Percentiles rank a stretch among this genome's conserved stretches.
Conservation (phyloP, 2,888 invertebrate genomes). For the Drosophila rellima region DNA sequence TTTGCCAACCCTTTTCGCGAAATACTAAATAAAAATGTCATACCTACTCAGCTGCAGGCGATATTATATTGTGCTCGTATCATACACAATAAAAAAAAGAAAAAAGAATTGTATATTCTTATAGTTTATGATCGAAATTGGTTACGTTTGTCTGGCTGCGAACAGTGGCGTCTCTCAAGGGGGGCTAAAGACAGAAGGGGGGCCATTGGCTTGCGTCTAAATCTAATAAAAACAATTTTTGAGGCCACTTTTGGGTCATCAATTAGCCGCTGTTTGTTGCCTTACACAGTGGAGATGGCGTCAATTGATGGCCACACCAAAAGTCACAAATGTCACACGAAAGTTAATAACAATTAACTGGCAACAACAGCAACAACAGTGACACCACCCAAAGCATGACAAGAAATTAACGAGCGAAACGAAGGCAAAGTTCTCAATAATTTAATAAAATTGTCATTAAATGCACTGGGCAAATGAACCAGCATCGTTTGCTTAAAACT, state of each 20-base stretch:
- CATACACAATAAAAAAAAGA: slow-evolving; percentile 36
- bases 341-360: slow-evolving; percentile 81
- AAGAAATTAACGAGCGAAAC: slow-evolving; percentile 48
- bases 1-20: slow-evolving; percentile 51
- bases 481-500: not conserved
- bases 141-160: slow-evolving; percentile 24
- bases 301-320: slow-evolving; percentile 75
- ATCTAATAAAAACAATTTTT: slow-evolving; percentile 68
- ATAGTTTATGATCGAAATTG: slow-evolving; percentile 64
- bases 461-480: slow-evolving; percentile 20
- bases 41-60: slow-evolving; percentile 54
- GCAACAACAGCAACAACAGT: slow-evolving; percentile 9
- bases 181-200: not conserved
- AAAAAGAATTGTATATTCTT: slow-evolving; percentile 21
- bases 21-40: slow-evolving; percentile 70
- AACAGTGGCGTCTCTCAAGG: slow-evolving; percentile 4
- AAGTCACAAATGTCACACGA: slow-evolving; percentile 79
- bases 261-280: slow-evolving; percentile 53
- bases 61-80: slow-evolving; percentile 52
- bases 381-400: slow-evolving; percentile 20
- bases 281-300: slow-evolving; percentile 35
- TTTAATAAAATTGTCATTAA: slow-evolving; percentile 54
- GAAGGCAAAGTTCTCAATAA: slow-evolving; percentile 25
- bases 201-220: slow-evolving; percentile 43
- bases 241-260: slow-evolving; percentile 68